phyloP scores from a whole-genome alignment of 2,797 vertebrate species.

The Tachyglossus aculeatus region DNA sequence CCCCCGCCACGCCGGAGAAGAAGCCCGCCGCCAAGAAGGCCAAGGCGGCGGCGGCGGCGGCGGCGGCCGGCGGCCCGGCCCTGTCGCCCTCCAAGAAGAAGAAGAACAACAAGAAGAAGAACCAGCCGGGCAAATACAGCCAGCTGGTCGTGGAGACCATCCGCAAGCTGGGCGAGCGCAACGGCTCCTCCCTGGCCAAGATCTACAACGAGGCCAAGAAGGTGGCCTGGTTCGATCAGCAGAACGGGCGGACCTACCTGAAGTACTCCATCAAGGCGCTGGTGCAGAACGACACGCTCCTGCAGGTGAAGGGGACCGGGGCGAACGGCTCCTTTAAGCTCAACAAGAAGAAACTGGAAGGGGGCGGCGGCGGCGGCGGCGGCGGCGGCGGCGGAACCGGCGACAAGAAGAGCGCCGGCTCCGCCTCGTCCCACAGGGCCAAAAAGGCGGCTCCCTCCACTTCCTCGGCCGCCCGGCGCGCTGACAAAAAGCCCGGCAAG shows the following conservation, averaged over 20 bases:
- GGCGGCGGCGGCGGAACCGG: constrained; percentile 24
- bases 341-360: constrained; percentile 82
- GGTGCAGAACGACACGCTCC: constrained; percentile 84
- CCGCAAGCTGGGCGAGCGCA: constrained; percentile 78
- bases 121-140: constrained; percentile 84
- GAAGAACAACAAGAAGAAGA: constrained; percentile 80
- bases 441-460: constrained; percentile 27
- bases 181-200: constrained; percentile 83
- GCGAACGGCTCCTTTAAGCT: constrained; percentile 87
- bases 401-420: constrained; percentile 48
- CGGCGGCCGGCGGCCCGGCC: constrained; percentile 9
- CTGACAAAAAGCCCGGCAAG: constrained; percentile 61
- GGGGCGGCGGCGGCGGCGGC: constrained; percentile 58
- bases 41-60: constrained; percentile 55
- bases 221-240: constrained; percentile 86
- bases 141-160: constrained; percentile 83
- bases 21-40: constrained; percentile 48
- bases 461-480: constrained; percentile 39
- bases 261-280: constrained; percentile 85
- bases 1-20: constrained; percentile 57
- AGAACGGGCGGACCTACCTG: constrained; percentile 85
- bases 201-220: constrained; percentile 85
- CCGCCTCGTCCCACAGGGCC: constrained; percentile 9
- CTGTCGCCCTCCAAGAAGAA: constrained; percentile 71
- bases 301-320: constrained; percentile 85